A percentile compares a stretch with the other conserved stretches of the same genome.
Evolutionary conservation across 2,797 vertebrate genomes (phyloP).

Genomic region (Limnodromus scolopaceus): DNA sequence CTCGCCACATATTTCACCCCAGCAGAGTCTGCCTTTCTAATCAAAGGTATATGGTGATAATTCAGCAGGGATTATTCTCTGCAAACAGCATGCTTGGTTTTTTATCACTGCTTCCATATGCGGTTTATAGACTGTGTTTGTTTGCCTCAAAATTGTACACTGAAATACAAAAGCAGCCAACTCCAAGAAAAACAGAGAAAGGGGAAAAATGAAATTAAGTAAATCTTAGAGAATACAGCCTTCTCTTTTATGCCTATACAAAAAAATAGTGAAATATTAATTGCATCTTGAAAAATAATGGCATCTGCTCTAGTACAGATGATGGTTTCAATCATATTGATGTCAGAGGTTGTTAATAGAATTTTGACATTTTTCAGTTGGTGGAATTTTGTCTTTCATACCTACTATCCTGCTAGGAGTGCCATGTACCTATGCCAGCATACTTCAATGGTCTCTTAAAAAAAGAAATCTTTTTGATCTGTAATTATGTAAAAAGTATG

Average conservation of each 20-base stretch:
- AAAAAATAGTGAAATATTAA: conserved; percentile 38
- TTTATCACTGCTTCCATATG: conserved; percentile 39
- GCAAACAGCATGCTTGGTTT: not conserved
- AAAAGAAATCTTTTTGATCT: not conserved
- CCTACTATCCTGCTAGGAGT: not conserved
- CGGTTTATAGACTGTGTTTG: not conserved
- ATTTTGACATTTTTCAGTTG: not conserved
- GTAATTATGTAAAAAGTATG: not conserved
- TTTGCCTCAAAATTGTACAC: not conserved
- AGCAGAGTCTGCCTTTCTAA: not conserved
- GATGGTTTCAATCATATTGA: conserved; percentile 12
- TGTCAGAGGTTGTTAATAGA: conserved; percentile 36
- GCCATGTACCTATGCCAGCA: not conserved
- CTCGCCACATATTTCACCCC: not conserved
- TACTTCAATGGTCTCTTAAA: not conserved
- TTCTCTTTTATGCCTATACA: not conserved
- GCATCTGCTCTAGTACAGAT: conserved; percentile 19
- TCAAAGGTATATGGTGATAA: not conserved
- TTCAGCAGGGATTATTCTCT: conserved; percentile 42
- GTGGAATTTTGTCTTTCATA: conserved; percentile 8
- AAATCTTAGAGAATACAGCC: not conserved
- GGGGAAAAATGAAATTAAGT: conserved; percentile 35
- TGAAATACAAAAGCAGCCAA: conserved; percentile 43
- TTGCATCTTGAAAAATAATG: conserved; percentile 57
- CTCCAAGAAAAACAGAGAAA: not conserved